Base-by-base conservation (phyloP, 2,797 vertebrate genomes). In the Myiothlypis coronata region DNA sequence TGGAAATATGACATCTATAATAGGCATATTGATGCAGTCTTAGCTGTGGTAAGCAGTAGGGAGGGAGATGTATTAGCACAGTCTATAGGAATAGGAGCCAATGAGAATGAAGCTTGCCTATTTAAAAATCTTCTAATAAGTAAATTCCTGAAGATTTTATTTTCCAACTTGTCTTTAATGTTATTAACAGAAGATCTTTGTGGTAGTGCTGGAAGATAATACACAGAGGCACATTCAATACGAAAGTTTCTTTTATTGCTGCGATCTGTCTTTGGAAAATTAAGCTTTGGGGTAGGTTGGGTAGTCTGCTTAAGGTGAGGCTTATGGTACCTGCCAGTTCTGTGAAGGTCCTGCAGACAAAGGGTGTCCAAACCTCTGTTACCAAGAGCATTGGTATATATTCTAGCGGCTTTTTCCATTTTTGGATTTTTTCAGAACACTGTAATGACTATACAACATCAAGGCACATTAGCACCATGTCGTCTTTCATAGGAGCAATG, bases 1-100 rank as follows among this genome's bases (percentile, higher is more conserved):
- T 96, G 87, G 83, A 96, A 96, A 97, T 88, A 93, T 64, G 81
- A 89, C 80, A 79, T 83, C 94, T 91, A 91, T 92, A 95, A 87
- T 71, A 87, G 89, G 64, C 50, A 92, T 69, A 85, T 88, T 87
- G 93, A 91, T 82, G 59, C 74, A 94, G 72, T 57, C 80, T 52
- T 55, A 74, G 70, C 59, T 84, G 81, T 83, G 75, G 89, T 81
- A 81, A 86, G 83, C 61, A 72, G 83, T 81, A 89, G 83, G 84
- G 79, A 81, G 44, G 24, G 61, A 91, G 59, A 37, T 68, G 43
- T 77, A 76, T 41, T 57, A 89, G 49, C 69, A 43, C 21, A 90
- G 86, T 49, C 61, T 53, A 56, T 30, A 79, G n/a, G 47, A 95
- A 91, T 34, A 70, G 44, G 24, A 94, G 56, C 37, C 28, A 59